These are phyloP conservation scores for Ascidia mentula DNA, from an alignment of 23 tunicate species.

Conservation along the genomic window DNA sequence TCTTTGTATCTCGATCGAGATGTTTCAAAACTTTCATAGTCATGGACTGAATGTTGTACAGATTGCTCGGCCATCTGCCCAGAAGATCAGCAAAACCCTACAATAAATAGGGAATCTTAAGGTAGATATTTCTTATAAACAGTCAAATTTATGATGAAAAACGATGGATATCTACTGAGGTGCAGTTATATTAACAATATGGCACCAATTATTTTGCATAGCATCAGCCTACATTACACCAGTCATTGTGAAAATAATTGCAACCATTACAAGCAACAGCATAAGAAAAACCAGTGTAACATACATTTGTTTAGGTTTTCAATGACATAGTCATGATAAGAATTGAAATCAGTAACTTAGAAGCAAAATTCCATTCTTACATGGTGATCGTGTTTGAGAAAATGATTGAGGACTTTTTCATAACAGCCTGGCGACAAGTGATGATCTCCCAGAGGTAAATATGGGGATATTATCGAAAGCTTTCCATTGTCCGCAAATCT, in stretches of 20 bases:
- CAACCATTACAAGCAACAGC: neutral
- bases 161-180: no score
- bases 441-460: slow-evolving; percentile 65
- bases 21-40: slow-evolving; percentile 35
- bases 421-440: slow-evolving; percentile 45
- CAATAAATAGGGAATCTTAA: no score
- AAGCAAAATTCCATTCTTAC: slow-evolving; percentile 8
- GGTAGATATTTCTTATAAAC: no score
- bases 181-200: no score
- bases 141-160: no score
- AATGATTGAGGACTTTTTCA: slow-evolving; percentile 54
- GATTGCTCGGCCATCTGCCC: slow-evolving; percentile 62
- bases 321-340: neutral
- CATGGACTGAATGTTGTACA: slow-evolving; percentile 51
- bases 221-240: neutral
- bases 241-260: neutral
- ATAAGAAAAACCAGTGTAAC: neutral
- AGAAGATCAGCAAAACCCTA: slow-evolving; percentile 63
- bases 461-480: slow-evolving; percentile 32
- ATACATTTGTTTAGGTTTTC: neutral
- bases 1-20: slow-evolving; percentile 55
- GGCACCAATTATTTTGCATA: neutral
- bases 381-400: slow-evolving; percentile 52
- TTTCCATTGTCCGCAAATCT: slow-evolving; percentile 46
- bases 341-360: neutral